Evolutionary conservation across 2,888 invertebrate genomes (phyloP), one percentile per base, ranked within the genome.

Genomic region (Phlogophora meticulosa): DNA sequence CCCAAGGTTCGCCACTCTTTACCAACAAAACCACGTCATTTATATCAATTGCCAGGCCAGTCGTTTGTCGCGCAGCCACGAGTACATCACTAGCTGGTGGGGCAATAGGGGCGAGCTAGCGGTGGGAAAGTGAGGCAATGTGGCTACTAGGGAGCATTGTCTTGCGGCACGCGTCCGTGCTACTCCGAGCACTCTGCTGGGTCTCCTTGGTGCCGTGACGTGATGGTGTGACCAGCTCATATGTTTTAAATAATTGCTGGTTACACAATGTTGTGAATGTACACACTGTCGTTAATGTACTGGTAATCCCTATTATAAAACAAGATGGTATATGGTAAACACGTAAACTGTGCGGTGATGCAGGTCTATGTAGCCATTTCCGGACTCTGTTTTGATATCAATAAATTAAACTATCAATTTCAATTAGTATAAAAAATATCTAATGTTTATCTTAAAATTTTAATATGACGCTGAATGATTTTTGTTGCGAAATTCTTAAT

Each of bases 1-100:
- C 40, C 38, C 77, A 72, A 76, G 72, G 72, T 61, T 59, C 10
- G 22, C 48, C 32, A 43, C 20, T 57, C 9, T 67, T 48, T 62
- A 55, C 28, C 58, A 72, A 76, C 55, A 17, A 68, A 76, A 76
- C 76, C 76, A 59, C 76, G 68, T 42, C 77, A 77, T 68, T 76
- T 76, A 76, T 72, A 77, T 72, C 73, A 77, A 76, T 76, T 76
- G 76, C 46, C 55, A 42, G 57, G 24, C 13, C 5, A 36, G 59
- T 68, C 55, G 68, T 67, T 76, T 77, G 68, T 77, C 73, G 52
- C 61, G 9, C 59, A 57, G 51, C 36, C 51, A 48, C 55, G n/a
- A 48, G 76, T 60, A 61, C 60, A 32, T 36, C 48, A 51, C 32
- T 40, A 34, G 62, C 56, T 43, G 24, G 43, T 76, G 77, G 45